Evolutionary conservation across 2,113 vertebrate species (phyloP), one percentile per base, ranked within the genome.

Genomic region (Pedionomus torquatus): DNA sequence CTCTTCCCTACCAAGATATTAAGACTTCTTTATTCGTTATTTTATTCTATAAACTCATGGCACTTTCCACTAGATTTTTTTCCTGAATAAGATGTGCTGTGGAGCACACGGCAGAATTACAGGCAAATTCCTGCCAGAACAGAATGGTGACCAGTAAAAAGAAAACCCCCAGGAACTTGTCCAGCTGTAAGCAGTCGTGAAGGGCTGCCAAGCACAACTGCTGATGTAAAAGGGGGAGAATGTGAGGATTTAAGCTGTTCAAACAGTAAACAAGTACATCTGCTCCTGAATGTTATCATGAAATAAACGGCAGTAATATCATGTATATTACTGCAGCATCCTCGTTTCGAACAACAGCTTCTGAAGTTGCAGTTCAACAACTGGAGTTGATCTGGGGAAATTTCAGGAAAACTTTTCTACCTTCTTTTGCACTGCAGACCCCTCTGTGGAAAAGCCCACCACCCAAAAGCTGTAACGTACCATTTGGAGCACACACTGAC

Each of bases 241-340:
- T 82, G 86, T 54, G 55, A 90, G 71, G 71, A 93, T 78, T 83
- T 83, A 74, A 94, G 44, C 63, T 86, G 63, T 80, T 86, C 85
- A 86, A 96, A 94, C 63, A 93, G 57, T 95, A 92, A 97, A 92
- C 86, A 94, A 97, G 77, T 82, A 95, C 95, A 96, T 95, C 95
- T 95, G 95, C 80, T 95, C 31, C 86, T 49, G 43, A 90, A 93
- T 58, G n/a, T n/a, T 94, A 93, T 39, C 85, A 79, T 88, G 90
- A 88, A 70, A 93, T 71, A 93, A 96, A 94, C 71, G 52, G 25
- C 48, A 84, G 16, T 41, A 77, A 89, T 82, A 70, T 24, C 20
- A 49, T 71, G 84, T 79, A 83, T 33, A 46, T 87, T 90, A 74
- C 61, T 84, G 57, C 35, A 74, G 51, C 33, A 75, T 31, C 85